Evolutionary conservation across 2,888 invertebrate species (phyloP), one percentile per base, ranked within the genome.

Genomic region (Chorisops tibialis): DNA sequence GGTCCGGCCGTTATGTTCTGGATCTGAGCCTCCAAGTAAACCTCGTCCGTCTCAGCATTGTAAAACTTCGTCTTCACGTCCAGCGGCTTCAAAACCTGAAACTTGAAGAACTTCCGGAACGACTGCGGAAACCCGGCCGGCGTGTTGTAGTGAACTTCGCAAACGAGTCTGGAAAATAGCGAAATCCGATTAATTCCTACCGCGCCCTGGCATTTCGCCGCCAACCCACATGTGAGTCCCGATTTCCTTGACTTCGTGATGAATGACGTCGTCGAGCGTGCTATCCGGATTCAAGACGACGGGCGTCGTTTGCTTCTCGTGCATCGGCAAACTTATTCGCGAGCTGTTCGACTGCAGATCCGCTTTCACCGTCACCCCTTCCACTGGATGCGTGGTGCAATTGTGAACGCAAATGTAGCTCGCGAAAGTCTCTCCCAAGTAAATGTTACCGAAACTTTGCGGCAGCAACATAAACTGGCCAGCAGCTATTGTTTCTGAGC

Each of bases 1-100:
- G 96, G 90, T 0, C 91, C 89, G 11, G 89, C 85, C 6, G 97
- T 98, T 58, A 96, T 92, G 77, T 99, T 99, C 80, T 97, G 95
- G 39, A 92, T 87, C 79, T 86, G 87, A 1, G 87, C 87, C 75
- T 88, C 87, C 65, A 87, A 77, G 73, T 85, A 87, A 4, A 87
- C 86, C 80, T 87, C 87, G 80, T 88, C 88, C 67, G 87, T 87
- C 75, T 87, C 96, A 1, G 95, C 93, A 82, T 95, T 96, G 75
- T 94, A 97, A 79, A 98, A 94, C 76, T 98, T 97, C 0, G 98
- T 98, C 81, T 97, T 96, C 0, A 99, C 96, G 83, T 99, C 98
- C 50, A 99, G 81, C 3, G 98, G 98, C 75, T 98, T 98, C 71
- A 96, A 84, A 0, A 99, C 98, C 85, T 94, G 89, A 78, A 99